Percentiles rank a stretch among this genome's conserved stretches.
These are phyloP conservation scores for Rhinogobius similis DNA, from an alignment of 2,113 vertebrate genomes.

Conservation along the genomic window DNA sequence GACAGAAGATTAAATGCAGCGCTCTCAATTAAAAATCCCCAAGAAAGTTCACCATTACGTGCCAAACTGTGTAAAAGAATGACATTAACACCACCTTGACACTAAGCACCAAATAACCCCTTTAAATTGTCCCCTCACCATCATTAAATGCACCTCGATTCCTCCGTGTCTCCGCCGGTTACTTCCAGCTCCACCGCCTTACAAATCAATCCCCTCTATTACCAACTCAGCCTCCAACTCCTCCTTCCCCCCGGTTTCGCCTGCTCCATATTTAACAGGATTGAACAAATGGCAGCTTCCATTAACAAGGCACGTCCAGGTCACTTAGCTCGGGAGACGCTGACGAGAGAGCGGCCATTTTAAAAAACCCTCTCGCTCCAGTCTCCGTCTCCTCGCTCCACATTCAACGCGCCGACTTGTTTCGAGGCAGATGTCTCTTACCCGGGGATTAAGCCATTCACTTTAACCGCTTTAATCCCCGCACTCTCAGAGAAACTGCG, in stretches of 20 bases:
- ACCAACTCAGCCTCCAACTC: constrained; percentile 21
- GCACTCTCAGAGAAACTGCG: constrained; percentile 36
- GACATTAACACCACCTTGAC: neutral
- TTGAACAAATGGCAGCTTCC: constrained; percentile 54
- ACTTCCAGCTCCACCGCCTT: constrained; percentile 27
- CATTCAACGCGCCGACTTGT: too few species aligned
- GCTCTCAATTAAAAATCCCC: too few species aligned
- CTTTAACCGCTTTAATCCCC: constrained; percentile 67
- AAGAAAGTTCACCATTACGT: neutral
- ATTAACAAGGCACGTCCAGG: constrained; percentile 56
- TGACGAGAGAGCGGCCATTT: constrained; percentile 20
- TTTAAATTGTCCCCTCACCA: neutral
- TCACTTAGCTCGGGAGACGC: constrained; percentile 44
- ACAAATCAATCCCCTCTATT: constrained; percentile 42
- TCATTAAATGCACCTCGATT: constrained; percentile 28
- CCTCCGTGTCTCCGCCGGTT: constrained; percentile 24
- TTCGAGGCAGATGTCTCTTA: constrained; percentile 66
- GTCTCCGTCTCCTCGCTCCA: neutral
- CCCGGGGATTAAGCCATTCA: constrained; percentile 70
- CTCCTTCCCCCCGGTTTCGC: constrained; percentile 25
- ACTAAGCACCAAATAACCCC: neutral
- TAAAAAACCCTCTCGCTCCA: constrained; percentile 10
- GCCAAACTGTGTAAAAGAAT: neutral
- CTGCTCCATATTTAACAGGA: constrained; percentile 53
- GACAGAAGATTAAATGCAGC: too few species aligned